These are phyloP conservation scores for Oxyteleia sp. DNA, from an alignment of 2,888 invertebrate species.

Conservation along the genomic window DNA sequence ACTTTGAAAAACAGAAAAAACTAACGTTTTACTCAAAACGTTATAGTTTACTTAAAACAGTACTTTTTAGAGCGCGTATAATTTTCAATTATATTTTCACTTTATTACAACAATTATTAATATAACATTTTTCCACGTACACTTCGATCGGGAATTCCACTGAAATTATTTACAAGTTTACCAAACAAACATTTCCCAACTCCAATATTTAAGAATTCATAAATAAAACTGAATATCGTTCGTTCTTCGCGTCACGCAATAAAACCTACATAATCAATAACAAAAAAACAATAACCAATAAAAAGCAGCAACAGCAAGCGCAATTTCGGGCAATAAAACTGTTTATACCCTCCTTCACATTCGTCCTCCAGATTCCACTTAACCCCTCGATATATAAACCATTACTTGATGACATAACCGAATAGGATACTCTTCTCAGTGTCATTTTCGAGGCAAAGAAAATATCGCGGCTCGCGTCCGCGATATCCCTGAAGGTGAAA, in stretches of 20 bases:
- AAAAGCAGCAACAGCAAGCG: neutral
- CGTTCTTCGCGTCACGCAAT: neutral
- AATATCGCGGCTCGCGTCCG: neutral
- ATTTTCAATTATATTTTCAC: too few relatives aligned
- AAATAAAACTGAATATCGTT: neutral
- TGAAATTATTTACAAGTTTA: too few relatives aligned
- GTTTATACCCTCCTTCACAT: conserved; percentile 4
- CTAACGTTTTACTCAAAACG: too few relatives aligned
- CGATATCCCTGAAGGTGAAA: too few relatives aligned
- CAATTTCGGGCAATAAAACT: conserved; percentile 15
- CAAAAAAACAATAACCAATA: neutral
- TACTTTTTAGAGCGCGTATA: too few relatives aligned
- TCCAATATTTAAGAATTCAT: too few relatives aligned
- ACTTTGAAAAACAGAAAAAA: too few relatives aligned
- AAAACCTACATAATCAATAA: neutral
- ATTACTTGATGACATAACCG: conserved; percentile 7
- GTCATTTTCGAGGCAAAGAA: conserved; percentile 22
- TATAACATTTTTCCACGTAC: too few relatives aligned
- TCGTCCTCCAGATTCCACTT: conserved; percentile 12
- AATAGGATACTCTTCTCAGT: conserved; percentile 21
- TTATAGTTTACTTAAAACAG: too few relatives aligned
- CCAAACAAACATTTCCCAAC: too few relatives aligned
- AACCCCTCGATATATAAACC: neutral
- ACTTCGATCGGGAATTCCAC: too few relatives aligned
- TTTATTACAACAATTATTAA: too few relatives aligned